Percentiles rank a stretch among this genome's conserved stretches.
phyloP scores from a whole-genome alignment of 53 echinoderm and acorn worm genomes.

The Hippasteria phrygiana region DNA sequence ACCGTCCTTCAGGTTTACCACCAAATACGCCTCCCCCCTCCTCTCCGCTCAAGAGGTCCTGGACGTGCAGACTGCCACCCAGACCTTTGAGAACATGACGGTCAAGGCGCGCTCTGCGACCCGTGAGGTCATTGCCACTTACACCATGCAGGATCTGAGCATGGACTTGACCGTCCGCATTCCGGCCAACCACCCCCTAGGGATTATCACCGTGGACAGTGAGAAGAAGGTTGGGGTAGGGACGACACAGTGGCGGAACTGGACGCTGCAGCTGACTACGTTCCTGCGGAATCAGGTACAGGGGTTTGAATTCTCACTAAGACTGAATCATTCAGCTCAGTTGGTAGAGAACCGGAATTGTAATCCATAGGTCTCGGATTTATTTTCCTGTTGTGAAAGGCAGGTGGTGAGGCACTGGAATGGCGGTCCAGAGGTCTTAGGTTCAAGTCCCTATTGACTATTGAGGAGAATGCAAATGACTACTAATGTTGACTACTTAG shows the following conservation, averaged over 20 bases:
- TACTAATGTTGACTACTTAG: too few relatives aligned
- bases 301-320: too few relatives aligned
- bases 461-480: too few relatives aligned
- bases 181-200: slow-evolving; percentile 93
- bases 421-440: too few relatives aligned
- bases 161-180: slow-evolving; percentile 91
- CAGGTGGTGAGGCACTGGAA: too few relatives aligned
- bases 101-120: slow-evolving; percentile 82
- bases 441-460: too few relatives aligned
- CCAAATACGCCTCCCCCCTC: slow-evolving; percentile 87
- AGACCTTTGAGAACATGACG: slow-evolving; percentile 83
- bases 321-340: too few relatives aligned
- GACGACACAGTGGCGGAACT: slow-evolving; percentile 94
- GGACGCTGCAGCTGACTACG: slow-evolving; percentile 94
- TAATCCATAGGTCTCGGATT: too few relatives aligned
- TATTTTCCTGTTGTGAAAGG: too few relatives aligned
- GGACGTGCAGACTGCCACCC: slow-evolving; percentile 71
- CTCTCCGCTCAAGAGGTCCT: slow-evolving; percentile 88
- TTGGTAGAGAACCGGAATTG: too few relatives aligned
- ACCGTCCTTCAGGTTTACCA: slow-evolving; percentile 73
- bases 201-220: slow-evolving; percentile 90
- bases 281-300: slow-evolving; percentile 93
- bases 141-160: slow-evolving; percentile 89
- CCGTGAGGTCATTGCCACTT: slow-evolving; percentile 94
- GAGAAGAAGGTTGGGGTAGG: slow-evolving; percentile 88